phyloP scores from a whole-genome alignment of 2,888 invertebrate species.

The Agrochola litura region DNA sequence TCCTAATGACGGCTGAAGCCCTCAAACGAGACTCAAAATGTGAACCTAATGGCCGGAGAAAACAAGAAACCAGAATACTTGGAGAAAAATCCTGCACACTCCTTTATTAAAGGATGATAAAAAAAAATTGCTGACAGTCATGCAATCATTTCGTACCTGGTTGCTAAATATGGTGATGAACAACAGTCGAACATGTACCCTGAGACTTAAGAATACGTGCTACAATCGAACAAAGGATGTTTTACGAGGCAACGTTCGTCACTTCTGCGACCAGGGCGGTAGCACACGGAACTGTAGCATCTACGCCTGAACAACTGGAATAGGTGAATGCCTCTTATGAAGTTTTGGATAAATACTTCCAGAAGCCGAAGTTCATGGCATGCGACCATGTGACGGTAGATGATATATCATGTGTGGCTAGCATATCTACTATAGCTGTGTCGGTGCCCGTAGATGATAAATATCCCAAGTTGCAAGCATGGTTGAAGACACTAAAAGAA shows the following conservation, averaged over 20 bases:
- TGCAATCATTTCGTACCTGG: constrained; percentile 74
- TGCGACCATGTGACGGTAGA: constrained; percentile 72
- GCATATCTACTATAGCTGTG: constrained; percentile 66
- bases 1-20: constrained; percentile 70
- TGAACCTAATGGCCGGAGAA: constrained; percentile 64
- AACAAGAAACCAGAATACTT: constrained; percentile 69
- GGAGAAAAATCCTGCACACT: constrained; percentile 73
- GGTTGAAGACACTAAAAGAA: constrained; percentile 66
- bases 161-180: constrained; percentile 74
- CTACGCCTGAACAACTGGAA: constrained; percentile 57
- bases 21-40: constrained; percentile 66
- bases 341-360: constrained; percentile 72
- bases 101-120: constrained; percentile 77
- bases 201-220: constrained; percentile 69
- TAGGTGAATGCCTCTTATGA: constrained; percentile 69
- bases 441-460: constrained; percentile 69
- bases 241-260: constrained; percentile 59
- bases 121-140: no score
- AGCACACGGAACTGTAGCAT: not conserved
- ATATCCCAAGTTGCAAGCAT: constrained; percentile 67
- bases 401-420: constrained; percentile 71
- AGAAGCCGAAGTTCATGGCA: constrained; percentile 69
- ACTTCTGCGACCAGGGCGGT: constrained; percentile 14
- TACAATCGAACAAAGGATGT: constrained; percentile 71
- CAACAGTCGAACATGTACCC: constrained; percentile 71